Base-by-base conservation (phyloP, 1,140 invertebrate genomes). In the Zelostemma sp. region DNA sequence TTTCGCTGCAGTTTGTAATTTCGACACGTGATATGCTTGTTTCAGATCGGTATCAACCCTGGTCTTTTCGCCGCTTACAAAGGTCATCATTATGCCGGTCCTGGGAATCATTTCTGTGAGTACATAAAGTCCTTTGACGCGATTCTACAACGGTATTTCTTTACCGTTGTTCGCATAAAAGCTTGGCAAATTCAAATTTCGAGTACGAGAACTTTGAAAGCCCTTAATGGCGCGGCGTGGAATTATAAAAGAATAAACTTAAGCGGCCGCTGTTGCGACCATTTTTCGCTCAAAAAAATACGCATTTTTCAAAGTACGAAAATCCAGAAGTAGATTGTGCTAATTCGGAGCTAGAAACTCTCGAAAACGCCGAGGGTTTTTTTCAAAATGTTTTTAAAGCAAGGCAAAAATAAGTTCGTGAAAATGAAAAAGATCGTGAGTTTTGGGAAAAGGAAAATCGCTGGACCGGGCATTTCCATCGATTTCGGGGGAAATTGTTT, bases 61-160 rank as follows among this genome's bases (percentile, higher is more conserved):
- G 96, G 97, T 1, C 86, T 98, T 69, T 97, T 97, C 87, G 96
- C 97, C 54, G 97, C 97, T 49, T 97, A 97, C 86, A 97, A 97
- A 86, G 96, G 97, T 6, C 97, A 98, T 86, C 97, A 99, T 85
- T 99, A 99, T 88, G 97, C 97, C 43, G 97, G 97, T 48, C 97
- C 96, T 53, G 97, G 97, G 25, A 99, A 99, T 87, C 97, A 99
- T 87, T 98, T 99, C 86, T 99, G 97, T 93, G 86, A 91, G 90
- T 88, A 70, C 35, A 45, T 62, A 64, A 59, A 63, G 68, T 72
- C 68, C 59, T 72, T 59, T 43, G 67, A 72, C n/a, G n/a, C n/a
- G n/a, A n/a, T n/a, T n/a, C n/a, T n/a, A n/a, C n/a, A n/a, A n/a
- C n/a, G n/a, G n/a, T n/a, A n/a, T n/a, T n/a, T n/a, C n/a, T n/a